Conservation (phyloP, 2,888 invertebrate species). For the Leptinotarsa peninsularis region DNA sequence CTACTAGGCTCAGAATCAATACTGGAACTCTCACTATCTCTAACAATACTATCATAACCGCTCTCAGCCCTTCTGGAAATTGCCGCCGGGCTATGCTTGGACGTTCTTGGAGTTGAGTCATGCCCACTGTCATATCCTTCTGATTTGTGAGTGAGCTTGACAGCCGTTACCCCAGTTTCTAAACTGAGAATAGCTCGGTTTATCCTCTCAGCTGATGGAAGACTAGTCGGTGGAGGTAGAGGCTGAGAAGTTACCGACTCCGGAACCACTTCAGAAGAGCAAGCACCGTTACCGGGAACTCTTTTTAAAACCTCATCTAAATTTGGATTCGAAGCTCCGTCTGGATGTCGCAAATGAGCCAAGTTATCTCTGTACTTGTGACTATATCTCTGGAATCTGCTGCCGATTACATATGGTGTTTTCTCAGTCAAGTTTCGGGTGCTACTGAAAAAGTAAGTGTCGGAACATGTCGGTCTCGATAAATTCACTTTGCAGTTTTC, state of each 20-base stretch:
- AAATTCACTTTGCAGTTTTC: constrained; percentile 81
- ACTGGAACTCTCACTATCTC: constrained; percentile 90
- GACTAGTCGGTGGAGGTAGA: constrained; percentile 70
- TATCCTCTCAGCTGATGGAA: constrained; percentile 74
- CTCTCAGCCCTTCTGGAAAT: constrained; percentile 86
- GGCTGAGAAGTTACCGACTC: constrained; percentile 55
- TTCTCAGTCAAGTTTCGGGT: constrained; percentile 66
- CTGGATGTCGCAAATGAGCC: constrained; percentile 86
- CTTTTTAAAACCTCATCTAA: constrained; percentile 76
- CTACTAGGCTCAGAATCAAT: constrained; percentile 78
- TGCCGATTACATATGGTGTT: constrained; percentile 55
- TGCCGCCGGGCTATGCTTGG: constrained; percentile 83
- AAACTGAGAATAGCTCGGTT: constrained; percentile 74
- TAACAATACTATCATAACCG: constrained; percentile 91
- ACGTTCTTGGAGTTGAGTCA: constrained; percentile 84
- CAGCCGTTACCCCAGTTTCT: constrained; percentile 74
- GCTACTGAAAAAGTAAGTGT: constrained; percentile 69
- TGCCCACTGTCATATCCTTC: constrained; percentile 88
- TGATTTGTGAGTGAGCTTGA: constrained; percentile 70
- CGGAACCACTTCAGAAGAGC: constrained; percentile 61
- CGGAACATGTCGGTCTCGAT: constrained; percentile 76
- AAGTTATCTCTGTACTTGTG: constrained; percentile 68
- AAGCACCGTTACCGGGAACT: constrained; percentile 74
- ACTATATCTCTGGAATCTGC: constrained; percentile 74
- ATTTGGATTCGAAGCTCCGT: constrained; percentile 94